Base-by-base conservation (phyloP, 2,888 invertebrate species). In the Chrysolina haemoptera region DNA sequence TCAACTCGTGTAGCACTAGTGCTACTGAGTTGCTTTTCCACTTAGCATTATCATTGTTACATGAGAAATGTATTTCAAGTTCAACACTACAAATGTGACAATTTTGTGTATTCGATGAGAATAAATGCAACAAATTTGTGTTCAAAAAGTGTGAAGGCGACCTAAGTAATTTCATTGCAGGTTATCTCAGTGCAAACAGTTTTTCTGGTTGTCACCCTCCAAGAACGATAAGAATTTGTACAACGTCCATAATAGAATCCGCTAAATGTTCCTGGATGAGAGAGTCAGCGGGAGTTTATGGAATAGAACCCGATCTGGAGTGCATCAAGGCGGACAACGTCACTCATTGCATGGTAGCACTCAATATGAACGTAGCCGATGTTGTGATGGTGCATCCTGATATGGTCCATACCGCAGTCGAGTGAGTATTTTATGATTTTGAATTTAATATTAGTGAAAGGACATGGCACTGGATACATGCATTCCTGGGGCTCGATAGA, bases 211-310 rank as follows among this genome's bases (percentile, higher is more conserved):
- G 94, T 79, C 91, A 92, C 84, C 93, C 93, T 0, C 92, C 93
- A 0, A 89, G 93, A 88, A 91, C 88, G 0, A 85, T 88, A 53
- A 85, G 67, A 81, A 90, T 93, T 63, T 96, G 96, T 83, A 92
- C 94, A 0, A 91, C 92, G 0, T 92, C 94, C 0, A 89, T 92
- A 14, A 87, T 93, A 0, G 95, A 94, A 82, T 91, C 91, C 75
- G 90, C 91, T 66, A 97, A 97, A 84, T 97, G 97, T 85, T 90
- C 92, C 0, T 94, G 94, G 92, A 85, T 96, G 82, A 91, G 92
- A 73, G 93, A 94, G 79, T 94, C 94, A 0, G 92, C 93, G 0
- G 90, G 91, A 0, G 94, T 94, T 3, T 92, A 94, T 81, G 94
- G 95, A 0, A 89, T 96, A 0, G 90, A 93, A 76, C 97, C 98